A percentile compares a stretch with the other conserved stretches of the same genome.
Conservation (phyloP, 1,140 invertebrate genomes). For the Polypedilum vanderplanki region DNA sequence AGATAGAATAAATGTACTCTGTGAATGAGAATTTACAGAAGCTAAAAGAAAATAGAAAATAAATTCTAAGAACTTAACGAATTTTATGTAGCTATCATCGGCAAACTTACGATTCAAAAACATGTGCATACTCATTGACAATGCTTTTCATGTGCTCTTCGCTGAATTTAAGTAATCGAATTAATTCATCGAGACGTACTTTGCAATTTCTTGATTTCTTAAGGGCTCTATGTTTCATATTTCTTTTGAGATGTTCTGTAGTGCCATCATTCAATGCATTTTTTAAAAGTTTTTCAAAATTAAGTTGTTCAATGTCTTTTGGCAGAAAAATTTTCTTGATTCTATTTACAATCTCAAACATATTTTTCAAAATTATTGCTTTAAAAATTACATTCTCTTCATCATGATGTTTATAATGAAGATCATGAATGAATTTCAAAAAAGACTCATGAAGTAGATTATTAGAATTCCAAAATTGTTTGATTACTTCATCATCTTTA, state of each 20-base stretch:
- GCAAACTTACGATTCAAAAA: constrained; percentile 57
- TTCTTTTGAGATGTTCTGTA: background rate
- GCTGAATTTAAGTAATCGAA: constrained; percentile 73
- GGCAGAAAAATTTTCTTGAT: constrained; percentile 52
- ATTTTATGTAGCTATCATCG: background rate
- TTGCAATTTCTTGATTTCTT: constrained; percentile 45
- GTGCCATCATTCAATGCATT: background rate
- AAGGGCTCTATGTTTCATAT: background rate
- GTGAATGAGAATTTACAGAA: constrained; percentile 63
- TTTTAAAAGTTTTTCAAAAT: background rate
- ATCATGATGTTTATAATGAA: constrained; percentile 63
- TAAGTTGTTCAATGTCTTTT: constrained; percentile 50
- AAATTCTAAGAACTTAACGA: background rate
- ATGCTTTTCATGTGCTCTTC: constrained; percentile 73
- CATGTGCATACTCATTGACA: constrained; percentile 70
- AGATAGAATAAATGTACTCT: constrained; percentile 61
- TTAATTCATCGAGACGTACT: constrained; percentile 61
- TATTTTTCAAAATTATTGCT: constrained; percentile 54
- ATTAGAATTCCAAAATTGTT: constrained; percentile 67
- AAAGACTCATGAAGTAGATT: constrained; percentile 68
- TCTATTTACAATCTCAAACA: constrained; percentile 50
- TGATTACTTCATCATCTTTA: constrained; percentile 62
- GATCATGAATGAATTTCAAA: constrained; percentile 61
- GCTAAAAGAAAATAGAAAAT: constrained; percentile 46
- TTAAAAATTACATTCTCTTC: constrained; percentile 59